A percentile compares a stretch with the other conserved stretches of the same genome.
phyloP scores from a whole-genome alignment of 92 coral and sea anemone genomes.

The Umimayanthus kanabou region DNA sequence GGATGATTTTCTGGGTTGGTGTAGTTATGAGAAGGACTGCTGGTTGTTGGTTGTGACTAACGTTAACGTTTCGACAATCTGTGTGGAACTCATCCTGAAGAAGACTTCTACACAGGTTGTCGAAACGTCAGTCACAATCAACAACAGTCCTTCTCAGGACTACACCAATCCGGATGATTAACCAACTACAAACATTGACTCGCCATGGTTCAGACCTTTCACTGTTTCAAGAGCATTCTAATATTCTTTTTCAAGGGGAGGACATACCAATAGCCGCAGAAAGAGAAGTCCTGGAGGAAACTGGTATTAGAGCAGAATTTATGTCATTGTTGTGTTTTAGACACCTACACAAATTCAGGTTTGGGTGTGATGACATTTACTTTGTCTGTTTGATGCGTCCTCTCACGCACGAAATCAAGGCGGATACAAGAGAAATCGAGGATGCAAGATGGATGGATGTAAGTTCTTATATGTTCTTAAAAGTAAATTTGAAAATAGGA shows the following conservation, averaged over 20 bases:
- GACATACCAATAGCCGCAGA: slow-evolving; percentile 77
- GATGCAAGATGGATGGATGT: slow-evolving; percentile 92
- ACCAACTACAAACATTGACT: too few relatives aligned
- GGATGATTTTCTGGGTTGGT: too few relatives aligned
- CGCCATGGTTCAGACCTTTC: too few relatives aligned
- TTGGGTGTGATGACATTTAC: slow-evolving; percentile 84
- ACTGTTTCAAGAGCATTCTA: neutral
- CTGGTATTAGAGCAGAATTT: slow-evolving; percentile 78
- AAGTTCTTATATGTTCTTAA: slow-evolving; percentile 14
- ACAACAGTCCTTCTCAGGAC: too few relatives aligned
- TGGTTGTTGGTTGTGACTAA: too few relatives aligned
- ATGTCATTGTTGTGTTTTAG: slow-evolving; percentile 72
- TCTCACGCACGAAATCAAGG: slow-evolving; percentile 62
- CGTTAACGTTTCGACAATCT: too few relatives aligned
- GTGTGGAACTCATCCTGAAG: too few relatives aligned
- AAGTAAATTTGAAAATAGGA: neutral
- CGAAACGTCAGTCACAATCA: too few relatives aligned
- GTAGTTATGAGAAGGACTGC: too few relatives aligned
- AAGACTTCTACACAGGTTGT: too few relatives aligned
- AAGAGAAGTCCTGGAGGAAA: slow-evolving; percentile 87
- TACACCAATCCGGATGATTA: too few relatives aligned
- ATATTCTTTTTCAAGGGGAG: slow-evolving; percentile 54
- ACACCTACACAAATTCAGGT: slow-evolving; percentile 73
- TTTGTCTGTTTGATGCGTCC: slow-evolving; percentile 72
- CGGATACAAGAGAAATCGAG: slow-evolving; percentile 68